A percentile compares a stretch with the other conserved stretches of the same genome.
Evolutionary conservation across 2,113 vertebrate genomes (phyloP).

Genomic region (Pao palembangensis): DNA sequence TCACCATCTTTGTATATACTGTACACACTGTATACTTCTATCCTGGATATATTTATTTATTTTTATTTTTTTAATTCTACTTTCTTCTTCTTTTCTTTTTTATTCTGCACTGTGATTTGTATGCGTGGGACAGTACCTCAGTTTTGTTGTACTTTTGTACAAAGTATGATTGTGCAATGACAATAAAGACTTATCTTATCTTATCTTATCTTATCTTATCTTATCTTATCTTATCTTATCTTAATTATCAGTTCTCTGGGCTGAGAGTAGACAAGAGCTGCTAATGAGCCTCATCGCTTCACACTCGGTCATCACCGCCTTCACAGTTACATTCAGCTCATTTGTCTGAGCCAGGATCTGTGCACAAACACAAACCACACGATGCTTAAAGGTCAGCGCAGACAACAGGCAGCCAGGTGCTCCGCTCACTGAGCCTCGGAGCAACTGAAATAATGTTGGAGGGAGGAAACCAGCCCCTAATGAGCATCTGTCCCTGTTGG

Average conservation of each 20-base stretch:
- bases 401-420: slow-evolving; percentile 35
- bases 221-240: too few relatives aligned
- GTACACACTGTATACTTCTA: too few relatives aligned
- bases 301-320: slow-evolving; percentile 27
- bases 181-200: too few relatives aligned
- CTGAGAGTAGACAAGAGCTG: slow-evolving; percentile 15
- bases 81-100: too few relatives aligned
- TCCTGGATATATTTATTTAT: too few relatives aligned
- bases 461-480: slow-evolving; percentile 63
- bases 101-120: too few relatives aligned
- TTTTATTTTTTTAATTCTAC: too few relatives aligned
- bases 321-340: slow-evolving; percentile 30
- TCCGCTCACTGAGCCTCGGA: slow-evolving; percentile 15
- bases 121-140: too few relatives aligned
- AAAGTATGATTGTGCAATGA: too few relatives aligned
- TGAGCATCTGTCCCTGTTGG: slow-evolving; percentile 66
- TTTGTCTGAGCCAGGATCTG: slow-evolving; percentile 28
- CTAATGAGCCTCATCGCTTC: slow-evolving; percentile 49
- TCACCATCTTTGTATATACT: too few relatives aligned
- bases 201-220: too few relatives aligned
- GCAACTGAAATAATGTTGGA: slow-evolving; percentile 54
- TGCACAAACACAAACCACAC: slow-evolving; percentile 25
- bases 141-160: too few relatives aligned
- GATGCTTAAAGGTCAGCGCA: slow-evolving; percentile 31
- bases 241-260: slow-evolving; percentile 20